phyloP scores from a whole-genome alignment of 2,797 vertebrate genomes.

The Bucorvus abyssinicus region DNA sequence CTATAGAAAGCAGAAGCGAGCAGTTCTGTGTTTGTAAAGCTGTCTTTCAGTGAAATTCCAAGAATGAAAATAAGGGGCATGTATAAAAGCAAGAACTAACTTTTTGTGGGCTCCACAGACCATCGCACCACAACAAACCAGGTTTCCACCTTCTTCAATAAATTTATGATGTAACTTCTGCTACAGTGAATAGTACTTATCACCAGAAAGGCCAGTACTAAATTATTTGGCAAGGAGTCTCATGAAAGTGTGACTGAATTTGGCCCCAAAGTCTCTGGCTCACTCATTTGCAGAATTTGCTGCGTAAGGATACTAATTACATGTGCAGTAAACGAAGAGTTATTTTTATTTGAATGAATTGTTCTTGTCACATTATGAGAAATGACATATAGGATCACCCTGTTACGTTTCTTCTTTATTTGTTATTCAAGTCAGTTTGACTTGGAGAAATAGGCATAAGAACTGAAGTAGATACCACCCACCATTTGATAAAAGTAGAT shows the following conservation, averaged over 20 bases:
- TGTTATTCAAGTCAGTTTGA: slow-evolving; percentile 41
- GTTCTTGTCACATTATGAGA: not conserved
- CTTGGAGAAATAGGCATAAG: slow-evolving; percentile 13
- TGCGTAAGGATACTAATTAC: not conserved
- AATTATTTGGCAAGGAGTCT: not conserved
- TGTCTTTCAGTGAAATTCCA: not conserved
- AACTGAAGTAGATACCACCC: slow-evolving; percentile 50
- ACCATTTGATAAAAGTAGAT: slow-evolving; percentile 52
- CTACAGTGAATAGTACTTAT: not conserved
- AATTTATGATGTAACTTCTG: not conserved
- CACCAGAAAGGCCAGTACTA: not conserved
- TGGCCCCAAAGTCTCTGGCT: not conserved
- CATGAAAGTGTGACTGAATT: not conserved
- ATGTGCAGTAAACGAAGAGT: not conserved
- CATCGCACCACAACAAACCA: not conserved
- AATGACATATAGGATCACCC: not conserved
- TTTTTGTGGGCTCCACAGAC: not conserved
- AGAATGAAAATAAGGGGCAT: not conserved
- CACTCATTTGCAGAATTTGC: not conserved
- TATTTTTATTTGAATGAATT: slow-evolving; percentile 14
- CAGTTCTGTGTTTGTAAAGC: not conserved
- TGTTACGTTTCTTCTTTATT: slow-evolving; percentile 1
- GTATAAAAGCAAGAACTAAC: not conserved
- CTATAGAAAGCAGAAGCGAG: not conserved
- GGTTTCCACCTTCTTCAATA: not conserved